Evolutionary conservation across 1,140 invertebrate species (phyloP).

Genomic region (Luehdorfia chinensis): DNA sequence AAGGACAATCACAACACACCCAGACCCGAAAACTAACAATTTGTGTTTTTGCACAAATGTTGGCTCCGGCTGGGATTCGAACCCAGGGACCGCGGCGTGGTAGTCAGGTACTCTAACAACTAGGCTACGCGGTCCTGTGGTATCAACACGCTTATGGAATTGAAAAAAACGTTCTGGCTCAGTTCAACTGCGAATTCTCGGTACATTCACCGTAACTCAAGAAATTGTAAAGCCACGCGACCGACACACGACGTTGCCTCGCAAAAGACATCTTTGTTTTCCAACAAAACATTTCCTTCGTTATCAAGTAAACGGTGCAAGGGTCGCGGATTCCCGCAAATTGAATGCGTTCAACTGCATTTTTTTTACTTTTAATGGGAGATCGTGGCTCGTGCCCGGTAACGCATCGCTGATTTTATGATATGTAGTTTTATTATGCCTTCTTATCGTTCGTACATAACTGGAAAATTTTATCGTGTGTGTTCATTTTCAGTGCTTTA

Average conservation of each 20-base stretch:
- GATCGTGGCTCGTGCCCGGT: conserved; percentile 6
- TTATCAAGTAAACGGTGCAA: conserved; percentile 6
- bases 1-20: neutral
- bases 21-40: no score
- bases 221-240: neutral
- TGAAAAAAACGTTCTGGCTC: no score
- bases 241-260: neutral
- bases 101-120: no score
- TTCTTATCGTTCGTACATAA: conserved; percentile 9
- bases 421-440: conserved; percentile 1
- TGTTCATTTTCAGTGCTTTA: conserved; percentile 11
- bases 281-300: conserved; percentile 2
- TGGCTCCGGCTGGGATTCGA: no score
- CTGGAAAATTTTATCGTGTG: conserved; percentile 9
- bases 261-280: neutral
- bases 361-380: no score
- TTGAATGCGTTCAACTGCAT: no score
- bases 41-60: no score
- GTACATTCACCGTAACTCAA: neutral
- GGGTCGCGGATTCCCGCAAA: neutral
- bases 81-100: no score
- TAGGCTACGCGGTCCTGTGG: no score
- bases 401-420: conserved; percentile 7
- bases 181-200: neutral
- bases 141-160: neutral